A percentile compares a stretch with the other conserved stretches of the same genome.
phyloP scores from a whole-genome alignment of 2,888 invertebrate species.

The Toxonevra muliebris region DNA sequence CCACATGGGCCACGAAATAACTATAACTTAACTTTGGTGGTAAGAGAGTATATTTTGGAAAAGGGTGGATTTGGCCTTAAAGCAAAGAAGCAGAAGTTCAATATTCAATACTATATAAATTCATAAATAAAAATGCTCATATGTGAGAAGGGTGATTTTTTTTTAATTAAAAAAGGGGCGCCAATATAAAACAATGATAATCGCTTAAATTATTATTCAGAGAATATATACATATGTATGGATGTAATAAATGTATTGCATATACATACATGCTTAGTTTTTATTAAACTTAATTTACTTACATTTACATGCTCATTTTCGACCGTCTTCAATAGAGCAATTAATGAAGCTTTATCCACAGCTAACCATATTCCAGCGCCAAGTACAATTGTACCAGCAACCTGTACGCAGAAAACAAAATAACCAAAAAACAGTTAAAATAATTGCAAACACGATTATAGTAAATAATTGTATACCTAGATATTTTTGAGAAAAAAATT shows the following conservation, averaged over 20 bases:
- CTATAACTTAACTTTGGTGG: no score
- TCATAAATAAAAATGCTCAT: no score
- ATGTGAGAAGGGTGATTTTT: no score
- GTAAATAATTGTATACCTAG: slow-evolving; percentile 25
- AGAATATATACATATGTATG: not conserved
- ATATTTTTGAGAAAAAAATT: slow-evolving; percentile 27
- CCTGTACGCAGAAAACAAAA: slow-evolving; percentile 46
- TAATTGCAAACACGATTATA: slow-evolving; percentile 11
- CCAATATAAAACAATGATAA: no score
- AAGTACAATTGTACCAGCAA: slow-evolving; percentile 71
- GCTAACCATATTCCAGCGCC: slow-evolving; percentile 76
- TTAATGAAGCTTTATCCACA: slow-evolving; percentile 74
- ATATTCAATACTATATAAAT: not conserved
- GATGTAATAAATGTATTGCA: not conserved
- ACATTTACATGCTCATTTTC: slow-evolving; percentile 70
- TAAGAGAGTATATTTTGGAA: not conserved
- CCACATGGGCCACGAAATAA: no score
- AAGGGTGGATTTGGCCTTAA: not conserved
- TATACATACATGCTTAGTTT: no score
- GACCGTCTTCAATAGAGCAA: slow-evolving; percentile 70
- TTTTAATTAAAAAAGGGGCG: no score
- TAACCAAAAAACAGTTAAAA: slow-evolving; percentile 8
- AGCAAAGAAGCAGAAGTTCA: not conserved
- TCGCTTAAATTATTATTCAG: no score
- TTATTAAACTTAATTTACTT: slow-evolving; percentile 51